Evolutionary conservation across 1,140 invertebrate species (phyloP).

Genomic region (Dermatophagoides farinae): DNA sequence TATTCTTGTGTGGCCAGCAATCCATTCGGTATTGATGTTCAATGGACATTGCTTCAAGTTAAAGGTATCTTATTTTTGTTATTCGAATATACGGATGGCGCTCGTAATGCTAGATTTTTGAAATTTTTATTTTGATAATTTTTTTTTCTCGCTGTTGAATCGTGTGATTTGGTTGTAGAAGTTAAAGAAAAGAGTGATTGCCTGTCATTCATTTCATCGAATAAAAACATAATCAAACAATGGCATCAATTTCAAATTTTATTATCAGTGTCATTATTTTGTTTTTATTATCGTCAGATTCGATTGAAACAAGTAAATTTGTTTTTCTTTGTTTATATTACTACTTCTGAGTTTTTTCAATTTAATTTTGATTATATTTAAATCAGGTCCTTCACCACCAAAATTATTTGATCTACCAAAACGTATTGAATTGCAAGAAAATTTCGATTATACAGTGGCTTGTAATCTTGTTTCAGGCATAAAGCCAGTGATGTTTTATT

Average conservation of each 20-base stretch:
- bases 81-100: neutral
- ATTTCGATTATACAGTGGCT: neutral
- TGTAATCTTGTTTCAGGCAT: neutral
- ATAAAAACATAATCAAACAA: too few relatives aligned
- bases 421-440: neutral
- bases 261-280: too few relatives aligned
- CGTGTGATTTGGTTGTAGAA: too few relatives aligned
- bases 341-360: too few relatives aligned
- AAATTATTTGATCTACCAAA: neutral
- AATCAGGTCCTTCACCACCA: too few relatives aligned
- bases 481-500: neutral
- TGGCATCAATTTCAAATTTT: too few relatives aligned
- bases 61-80: neutral
- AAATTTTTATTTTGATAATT: too few relatives aligned
- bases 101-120: neutral
- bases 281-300: too few relatives aligned
- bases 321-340: neutral
- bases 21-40: neutral
- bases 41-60: neutral
- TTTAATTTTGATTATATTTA: too few relatives aligned
- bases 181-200: too few relatives aligned
- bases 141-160: too few relatives aligned
- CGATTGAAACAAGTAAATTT: neutral
- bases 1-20: neutral
- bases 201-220: too few relatives aligned